Evolutionary conservation across 2,113 vertebrate genomes (phyloP), one percentile per base, ranked within the genome.

Genomic region (Gambusia holbrooki): DNA sequence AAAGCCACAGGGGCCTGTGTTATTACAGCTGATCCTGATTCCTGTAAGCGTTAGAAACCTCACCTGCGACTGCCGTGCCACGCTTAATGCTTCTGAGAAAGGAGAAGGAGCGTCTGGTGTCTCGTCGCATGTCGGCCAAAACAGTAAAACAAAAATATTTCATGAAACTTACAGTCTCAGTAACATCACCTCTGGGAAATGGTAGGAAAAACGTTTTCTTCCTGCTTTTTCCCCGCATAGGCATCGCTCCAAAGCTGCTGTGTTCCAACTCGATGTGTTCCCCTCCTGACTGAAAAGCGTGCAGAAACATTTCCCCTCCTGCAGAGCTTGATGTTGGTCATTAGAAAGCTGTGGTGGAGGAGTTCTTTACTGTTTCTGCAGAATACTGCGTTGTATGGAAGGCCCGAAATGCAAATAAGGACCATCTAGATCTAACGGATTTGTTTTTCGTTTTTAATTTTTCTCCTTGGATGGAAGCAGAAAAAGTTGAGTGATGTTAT

Each of bases 1-100:
- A 62, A 75, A 84, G 89, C 82, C 83, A 86, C 86, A 64, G 75
- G 71, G 84, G 82, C 72, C 73, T 65, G 86, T 89, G 85, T 84
- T 65, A 81, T 85, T 87, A 84, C 79, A 85, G 66, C 78, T 69
- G 82, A 79, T 37, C 80, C 25, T 33, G 37, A 78, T 68, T 73
- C 71, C 82, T 71, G 37, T 77, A 66, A 81, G 69, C 77, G 51
- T 72, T 75, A 37, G 1, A 71, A 76, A 74, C 7, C 28, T 48
- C 70, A 82, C 79, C 69, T 65, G n/a, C 81, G 80, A 84, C 77
- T 83, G 62, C 83, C 77, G 78, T 28, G 64, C 73, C 64, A 4
- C 68, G 35, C 68, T 76, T 76, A 61, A 86, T 74, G 76, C 80
- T 10, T 65, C 63, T 54, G 19, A 28, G 37, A 17, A 30, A 28